Evolutionary conservation across 2,888 invertebrate genomes (phyloP), one percentile per base, ranked within the genome.

Genomic region (Caenorhabditis becei): DNA sequence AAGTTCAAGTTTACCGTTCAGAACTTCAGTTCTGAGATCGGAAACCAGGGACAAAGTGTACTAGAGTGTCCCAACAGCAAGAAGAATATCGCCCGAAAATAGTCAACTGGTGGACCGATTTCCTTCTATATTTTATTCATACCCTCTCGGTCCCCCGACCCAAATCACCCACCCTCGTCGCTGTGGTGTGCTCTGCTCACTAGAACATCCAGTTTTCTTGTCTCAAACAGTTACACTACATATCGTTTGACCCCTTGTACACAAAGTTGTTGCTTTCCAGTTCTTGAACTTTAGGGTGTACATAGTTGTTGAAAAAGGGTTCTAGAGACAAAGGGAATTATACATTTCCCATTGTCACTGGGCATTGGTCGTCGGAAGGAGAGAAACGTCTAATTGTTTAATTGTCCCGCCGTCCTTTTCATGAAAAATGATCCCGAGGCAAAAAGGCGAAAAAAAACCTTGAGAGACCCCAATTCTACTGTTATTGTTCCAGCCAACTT

Each of bases 41-140:
- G 10, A 32, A 7, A 32, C 4, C 10, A 7, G 10, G 32, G 32
- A 32, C 4, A 32, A 32, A 32, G 5, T 32, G 32, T 7, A 32
- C 10, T 4, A 32, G 10, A 32, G 32, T 7, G n/a, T n/a, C n/a
- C n/a, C n/a, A n/a, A n/a, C n/a, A n/a, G 4, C 14, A 32, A 1
- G 26, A n/a, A 56, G 18, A 28, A 32, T 56, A 28, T 2, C 20
- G 20, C 58, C 11, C 37, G 18, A 37, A 59, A 59, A 59, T 41
- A 59, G 59, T 59, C 59, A 59, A 14, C 59, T 59, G 20, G n/a
- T n/a, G 1, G 16, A 18, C 49, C 72, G 54, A 72, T 72, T 63
- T 65, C 47, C 47, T 24, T 18, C 16, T 23, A 75, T 75, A 41
- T 58, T 37, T 75, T 66, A 75, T 75, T 75, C 75, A 75, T 75